These are phyloP conservation scores for Pseudorhiza aurosa DNA, from an alignment of 30 jellyfish, hydroid and myxozoan genomes.

Conservation along the genomic window DNA sequence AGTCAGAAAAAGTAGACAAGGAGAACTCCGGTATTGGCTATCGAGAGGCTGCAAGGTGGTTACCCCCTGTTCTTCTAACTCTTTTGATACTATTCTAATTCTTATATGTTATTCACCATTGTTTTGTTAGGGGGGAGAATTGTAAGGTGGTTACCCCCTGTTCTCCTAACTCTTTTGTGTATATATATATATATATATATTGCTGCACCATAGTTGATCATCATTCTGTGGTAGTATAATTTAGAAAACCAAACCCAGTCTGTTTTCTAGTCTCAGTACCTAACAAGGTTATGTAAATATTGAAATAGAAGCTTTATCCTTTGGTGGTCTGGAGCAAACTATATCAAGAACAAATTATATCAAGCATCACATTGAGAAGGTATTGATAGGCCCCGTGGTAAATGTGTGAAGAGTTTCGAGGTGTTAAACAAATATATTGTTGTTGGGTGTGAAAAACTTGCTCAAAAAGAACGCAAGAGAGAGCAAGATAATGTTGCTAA, in stretches of 20 bases:
- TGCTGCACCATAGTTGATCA: too few species aligned
- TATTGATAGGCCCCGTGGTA: neutral
- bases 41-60: too few species aligned
- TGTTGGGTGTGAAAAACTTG: slow-evolving; percentile 2
- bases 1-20: slow-evolving; percentile 18
- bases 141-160: too few species aligned
- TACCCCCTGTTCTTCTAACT: too few species aligned
- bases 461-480: slow-evolving; percentile 18
- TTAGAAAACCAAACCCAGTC: too few species aligned
- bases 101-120: too few species aligned
- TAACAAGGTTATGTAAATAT: neutral
- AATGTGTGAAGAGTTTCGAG: neutral
- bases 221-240: too few species aligned
- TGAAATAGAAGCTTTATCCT: neutral
- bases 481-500: neutral
- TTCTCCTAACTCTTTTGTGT: too few species aligned
- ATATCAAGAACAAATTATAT: neutral
- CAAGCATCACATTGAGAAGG: slow-evolving; percentile 10
- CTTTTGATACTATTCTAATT: too few species aligned
- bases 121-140: too few species aligned
- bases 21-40: slow-evolving; percentile 29
- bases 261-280: too few species aligned
- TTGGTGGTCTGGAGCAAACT: neutral
- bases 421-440: neutral
- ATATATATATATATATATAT: too few species aligned